phyloP scores from a whole-genome alignment of 2,888 invertebrate genomes.

The Arctia plantaginis region DNA sequence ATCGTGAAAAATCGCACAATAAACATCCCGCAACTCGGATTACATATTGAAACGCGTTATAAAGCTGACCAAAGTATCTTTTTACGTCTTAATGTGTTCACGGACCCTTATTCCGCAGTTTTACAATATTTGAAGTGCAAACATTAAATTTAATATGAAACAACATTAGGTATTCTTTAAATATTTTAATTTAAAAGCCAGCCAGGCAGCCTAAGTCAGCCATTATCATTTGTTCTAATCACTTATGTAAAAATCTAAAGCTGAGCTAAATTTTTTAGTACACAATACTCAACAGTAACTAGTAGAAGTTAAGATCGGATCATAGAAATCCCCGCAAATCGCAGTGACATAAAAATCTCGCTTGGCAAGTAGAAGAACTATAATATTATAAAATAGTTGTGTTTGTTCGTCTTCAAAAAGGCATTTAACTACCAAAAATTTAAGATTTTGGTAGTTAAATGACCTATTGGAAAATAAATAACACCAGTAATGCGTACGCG shows the following conservation, averaged over 20 bases:
- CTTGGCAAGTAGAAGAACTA: background rate
- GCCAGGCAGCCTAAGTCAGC: too few species aligned
- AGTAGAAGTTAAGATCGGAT: background rate
- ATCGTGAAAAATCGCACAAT: conserved; percentile 43
- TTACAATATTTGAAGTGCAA: conserved; percentile 60
- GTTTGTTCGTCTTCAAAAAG: background rate
- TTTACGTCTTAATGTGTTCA: conserved; percentile 57
- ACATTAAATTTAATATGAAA: conserved; percentile 33
- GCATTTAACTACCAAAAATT: background rate
- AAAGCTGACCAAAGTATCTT: conserved; percentile 48
- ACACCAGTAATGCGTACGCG: background rate
- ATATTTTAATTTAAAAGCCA: background rate
- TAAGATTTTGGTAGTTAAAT: too few species aligned
- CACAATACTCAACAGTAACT: background rate
- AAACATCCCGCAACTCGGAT: conserved; percentile 49
- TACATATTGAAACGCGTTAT: conserved; percentile 52
- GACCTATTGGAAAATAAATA: background rate
- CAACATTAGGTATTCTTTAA: conserved; percentile 8
- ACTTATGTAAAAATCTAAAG: background rate
- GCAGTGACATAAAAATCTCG: background rate
- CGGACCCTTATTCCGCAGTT: conserved; percentile 45
- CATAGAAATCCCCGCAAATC: background rate
- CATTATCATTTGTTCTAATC: background rate
- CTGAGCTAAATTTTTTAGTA: background rate
- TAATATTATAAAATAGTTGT: background rate